Conservation (phyloP, 2,888 invertebrate genomes). For the Melangyna quadrimaculata region DNA sequence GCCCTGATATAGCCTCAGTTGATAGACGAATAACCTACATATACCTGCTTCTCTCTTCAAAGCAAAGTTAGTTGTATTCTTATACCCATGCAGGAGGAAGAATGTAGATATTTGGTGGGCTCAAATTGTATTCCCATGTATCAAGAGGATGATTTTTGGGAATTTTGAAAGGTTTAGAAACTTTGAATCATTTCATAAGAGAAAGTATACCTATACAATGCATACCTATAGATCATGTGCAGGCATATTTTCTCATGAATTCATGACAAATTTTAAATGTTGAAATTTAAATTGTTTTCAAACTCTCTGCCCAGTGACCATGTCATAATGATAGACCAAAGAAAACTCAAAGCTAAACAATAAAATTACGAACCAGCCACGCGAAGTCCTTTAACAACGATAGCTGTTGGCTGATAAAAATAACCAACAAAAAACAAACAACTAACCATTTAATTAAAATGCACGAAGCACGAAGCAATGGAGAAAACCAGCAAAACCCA, state of each 20-base stretch:
- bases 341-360: conserved; percentile 20
- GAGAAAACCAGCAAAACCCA: conserved; percentile 22
- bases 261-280: no score
- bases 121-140: background rate
- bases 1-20: no score
- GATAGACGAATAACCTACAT: no score
- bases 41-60: background rate
- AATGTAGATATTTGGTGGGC: background rate
- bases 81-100: no score
- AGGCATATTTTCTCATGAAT: no score
- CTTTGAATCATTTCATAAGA: background rate
- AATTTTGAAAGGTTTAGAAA: background rate
- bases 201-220: no score
- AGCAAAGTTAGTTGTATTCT: background rate
- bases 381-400: conserved; percentile 16
- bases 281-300: conserved; percentile 26
- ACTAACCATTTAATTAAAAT: conserved; percentile 61
- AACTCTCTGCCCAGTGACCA: background rate
- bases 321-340: conserved; percentile 10
- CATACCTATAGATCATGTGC: no score
- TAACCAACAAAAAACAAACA: conserved; percentile 13
- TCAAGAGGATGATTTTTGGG: background rate
- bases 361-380: conserved; percentile 43
- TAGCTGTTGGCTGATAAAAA: background rate
- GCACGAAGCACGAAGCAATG: conserved; percentile 34